Base-by-base conservation (phyloP, 1,140 invertebrate species). In the Oedothorax gibbosus region DNA sequence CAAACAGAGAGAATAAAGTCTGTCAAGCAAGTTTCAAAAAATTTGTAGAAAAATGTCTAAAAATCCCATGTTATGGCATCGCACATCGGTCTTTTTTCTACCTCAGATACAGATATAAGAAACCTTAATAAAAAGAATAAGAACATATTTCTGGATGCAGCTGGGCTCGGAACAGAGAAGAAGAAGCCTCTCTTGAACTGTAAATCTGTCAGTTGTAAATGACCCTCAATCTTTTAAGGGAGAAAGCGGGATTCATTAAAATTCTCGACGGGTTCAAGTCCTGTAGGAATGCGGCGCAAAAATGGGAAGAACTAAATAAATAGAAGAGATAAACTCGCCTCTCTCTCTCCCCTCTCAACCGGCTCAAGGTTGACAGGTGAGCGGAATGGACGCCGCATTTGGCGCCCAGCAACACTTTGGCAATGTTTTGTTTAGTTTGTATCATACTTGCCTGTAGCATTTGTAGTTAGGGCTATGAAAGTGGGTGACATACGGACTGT, bases 221-320 rank as follows among this genome's bases (percentile, higher is more conserved):
- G 77, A 79, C 77, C 77, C 77, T 79, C 77, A 79, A 79, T 79
- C 77, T 79, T 79, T 79, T 79, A 68, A 79, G 77, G 77, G 77
- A 79, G 77, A 79, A 79, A 79, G 77, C 77, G n/a, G 64, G 77
- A 79, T 79, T 68, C 77, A 79, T 79, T 79, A 79, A 79, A 79
- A 79, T 79, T 79, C 77, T 79, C 77, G 77, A 68, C 77, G 77
- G 77, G 65, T 68, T 79, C 77, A 68, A 79, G 77, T 79, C 68
- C 50, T 68, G 8, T 51, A 79, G 77, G 77, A 79, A 79, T 79
- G 77, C 77, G 64, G 77, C 65, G 77, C 62, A 79, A 66, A 66
- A 66, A 66, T 79, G 64, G 77, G 35, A 79, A 56, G 50, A 79
- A 79, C 51, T n/a, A 68, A 79, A 79, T 54, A 79, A 79, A 68